phyloP scores from a whole-genome alignment of 2,888 invertebrate genomes.

The Syrista parreyssii region DNA sequence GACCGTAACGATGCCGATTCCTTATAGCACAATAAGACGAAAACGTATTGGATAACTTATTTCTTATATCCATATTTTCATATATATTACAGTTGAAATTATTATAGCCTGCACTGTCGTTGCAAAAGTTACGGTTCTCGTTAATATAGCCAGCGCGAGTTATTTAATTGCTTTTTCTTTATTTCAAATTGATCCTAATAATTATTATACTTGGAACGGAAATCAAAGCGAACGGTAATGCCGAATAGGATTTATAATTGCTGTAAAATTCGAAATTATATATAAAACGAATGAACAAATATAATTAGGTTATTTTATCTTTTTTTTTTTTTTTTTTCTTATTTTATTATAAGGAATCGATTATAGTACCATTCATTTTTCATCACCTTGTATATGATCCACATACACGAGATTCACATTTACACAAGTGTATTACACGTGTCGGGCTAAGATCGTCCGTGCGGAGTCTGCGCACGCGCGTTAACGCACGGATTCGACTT shows the following conservation, averaged over 20 bases:
- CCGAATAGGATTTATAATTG: no score
- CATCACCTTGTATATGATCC: neutral
- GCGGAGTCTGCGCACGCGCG: slow-evolving; percentile 33
- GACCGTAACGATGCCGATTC: neutral
- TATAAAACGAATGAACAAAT: neutral
- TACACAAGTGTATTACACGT: neutral
- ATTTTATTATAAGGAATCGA: neutral
- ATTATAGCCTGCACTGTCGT: neutral
- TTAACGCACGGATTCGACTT: slow-evolving; percentile 33
- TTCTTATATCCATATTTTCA: neutral
- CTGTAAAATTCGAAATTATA: neutral
- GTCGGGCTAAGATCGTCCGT: neutral
- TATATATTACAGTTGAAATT: neutral
- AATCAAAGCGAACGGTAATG: neutral
- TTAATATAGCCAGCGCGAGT: neutral
- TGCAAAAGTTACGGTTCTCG: neutral
- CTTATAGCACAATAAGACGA: neutral
- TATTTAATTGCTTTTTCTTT: neutral
- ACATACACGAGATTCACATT: neutral
- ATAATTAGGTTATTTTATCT: neutral
- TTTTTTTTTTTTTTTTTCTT: no score
- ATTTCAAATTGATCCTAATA: neutral
- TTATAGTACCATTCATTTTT: neutral
- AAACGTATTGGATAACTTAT: neutral
- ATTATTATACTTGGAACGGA: neutral